A percentile compares a stretch with the other conserved stretches of the same genome.
Conservation (phyloP, 2,113 vertebrate species). For the Datnioides undecimradiatus region DNA sequence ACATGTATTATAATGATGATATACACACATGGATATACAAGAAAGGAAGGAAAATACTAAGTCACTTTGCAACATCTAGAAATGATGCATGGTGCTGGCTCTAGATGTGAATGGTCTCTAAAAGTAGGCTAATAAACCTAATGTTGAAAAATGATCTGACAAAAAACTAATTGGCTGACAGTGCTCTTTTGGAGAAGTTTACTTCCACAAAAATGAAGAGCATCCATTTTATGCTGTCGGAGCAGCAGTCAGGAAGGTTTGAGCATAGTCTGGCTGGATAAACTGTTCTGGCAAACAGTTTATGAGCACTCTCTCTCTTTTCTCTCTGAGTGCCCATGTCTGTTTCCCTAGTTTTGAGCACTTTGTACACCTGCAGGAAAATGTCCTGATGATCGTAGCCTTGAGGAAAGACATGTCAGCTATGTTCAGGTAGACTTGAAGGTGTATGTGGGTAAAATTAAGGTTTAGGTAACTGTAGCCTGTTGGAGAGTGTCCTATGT, state of each 20-base stretch:
- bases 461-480: too few relatives aligned
- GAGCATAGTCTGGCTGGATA: neutral
- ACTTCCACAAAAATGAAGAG: constrained; percentile 25
- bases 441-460: too few relatives aligned
- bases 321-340: neutral
- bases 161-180: constrained; percentile 52
- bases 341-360: neutral
- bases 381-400: neutral
- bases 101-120: constrained; percentile 19
- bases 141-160: constrained; percentile 60
- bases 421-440: neutral
- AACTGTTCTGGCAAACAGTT: constrained; percentile 21
- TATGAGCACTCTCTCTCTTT: neutral
- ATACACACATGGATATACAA: neutral
- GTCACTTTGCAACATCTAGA: neutral
- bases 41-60: neutral
- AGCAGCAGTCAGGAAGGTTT: neutral
- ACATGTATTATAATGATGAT: neutral
- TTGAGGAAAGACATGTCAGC: constrained; percentile 1
- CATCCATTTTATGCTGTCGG: constrained; percentile 47
- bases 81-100: constrained; percentile 18
- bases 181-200: constrained; percentile 43
- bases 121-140: constrained; percentile 42
- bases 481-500: too few relatives aligned
- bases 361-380: neutral